Evolutionary conservation across 2,888 invertebrate genomes (phyloP).

Genomic region (Andrena hattorfiana): DNA sequence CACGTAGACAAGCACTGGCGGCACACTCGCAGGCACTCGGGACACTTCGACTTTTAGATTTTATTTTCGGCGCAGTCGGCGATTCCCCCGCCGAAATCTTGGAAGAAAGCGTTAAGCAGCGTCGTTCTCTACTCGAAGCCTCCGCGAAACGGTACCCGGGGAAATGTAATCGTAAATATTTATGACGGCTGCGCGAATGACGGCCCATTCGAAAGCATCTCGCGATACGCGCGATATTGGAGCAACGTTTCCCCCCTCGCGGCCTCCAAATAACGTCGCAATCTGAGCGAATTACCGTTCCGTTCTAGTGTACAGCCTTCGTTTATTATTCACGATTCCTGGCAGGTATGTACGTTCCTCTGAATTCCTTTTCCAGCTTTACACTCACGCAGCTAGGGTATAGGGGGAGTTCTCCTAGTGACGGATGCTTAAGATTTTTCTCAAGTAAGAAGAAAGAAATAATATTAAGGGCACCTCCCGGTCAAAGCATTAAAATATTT

Average conservation of each 20-base stretch:
- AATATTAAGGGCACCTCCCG: too few relatives aligned
- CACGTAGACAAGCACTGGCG: not conserved
- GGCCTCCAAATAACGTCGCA: not conserved
- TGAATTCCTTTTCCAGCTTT: too few relatives aligned
- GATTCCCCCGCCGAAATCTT: not conserved
- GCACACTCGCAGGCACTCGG: not conserved
- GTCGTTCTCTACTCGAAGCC: not conserved
- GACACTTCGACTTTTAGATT: slow-evolving; percentile 40
- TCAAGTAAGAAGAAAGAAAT: too few relatives aligned
- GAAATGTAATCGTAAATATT: slow-evolving; percentile 51
- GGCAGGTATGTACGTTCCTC: not conserved
- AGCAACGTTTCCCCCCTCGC: not conserved
- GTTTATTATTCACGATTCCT: not conserved
- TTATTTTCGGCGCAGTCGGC: slow-evolving; percentile 5
- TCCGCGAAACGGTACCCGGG: not conserved
- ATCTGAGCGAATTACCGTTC: slow-evolving; percentile 26
- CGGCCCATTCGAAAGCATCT: not conserved
- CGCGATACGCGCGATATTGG: slow-evolving; percentile 11
- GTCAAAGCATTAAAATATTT: too few relatives aligned
- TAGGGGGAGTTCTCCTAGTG: too few relatives aligned
- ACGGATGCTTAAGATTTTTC: too few relatives aligned
- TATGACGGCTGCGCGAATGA: slow-evolving; percentile 9
- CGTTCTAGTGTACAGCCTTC: not conserved
- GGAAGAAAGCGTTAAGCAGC: slow-evolving; percentile 30
- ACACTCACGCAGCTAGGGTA: too few relatives aligned